A percentile compares a stretch with the other conserved stretches of the same genome.
phyloP scores from a whole-genome alignment of 2,888 invertebrate species.

The Agrenia bidenticulata region DNA sequence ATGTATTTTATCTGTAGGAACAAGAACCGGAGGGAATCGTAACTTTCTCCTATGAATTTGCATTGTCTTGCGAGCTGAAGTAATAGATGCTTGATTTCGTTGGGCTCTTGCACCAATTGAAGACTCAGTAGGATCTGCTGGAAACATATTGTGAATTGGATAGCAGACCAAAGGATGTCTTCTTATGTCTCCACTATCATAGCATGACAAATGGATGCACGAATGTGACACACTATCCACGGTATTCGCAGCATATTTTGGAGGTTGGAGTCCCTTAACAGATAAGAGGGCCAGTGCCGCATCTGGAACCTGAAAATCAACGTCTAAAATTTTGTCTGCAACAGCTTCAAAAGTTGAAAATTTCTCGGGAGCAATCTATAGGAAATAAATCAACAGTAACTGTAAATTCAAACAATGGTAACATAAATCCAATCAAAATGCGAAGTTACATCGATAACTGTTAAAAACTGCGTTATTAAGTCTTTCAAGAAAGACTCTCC shows the following conservation, averaged over 20 bases:
- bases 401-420: too few species aligned
- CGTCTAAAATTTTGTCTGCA: conserved; percentile 19
- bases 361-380: conserved; percentile 56
- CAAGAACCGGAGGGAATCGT: conserved; percentile 54
- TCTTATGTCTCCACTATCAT: conserved; percentile 24
- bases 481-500: not conserved
- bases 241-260: conserved; percentile 1
- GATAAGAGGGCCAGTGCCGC: conserved; percentile 23
- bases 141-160: conserved; percentile 24
- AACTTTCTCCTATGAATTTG: conserved; percentile 14
- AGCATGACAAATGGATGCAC: conserved; percentile 30
- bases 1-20: conserved; percentile 55
- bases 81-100: not conserved
- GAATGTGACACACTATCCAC: conserved; percentile 26
- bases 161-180: conserved; percentile 31
- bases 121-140: conserved; percentile 10
- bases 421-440: too few species aligned
- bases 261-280: conserved; percentile 22
- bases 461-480: not conserved
- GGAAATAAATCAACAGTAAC: too few species aligned
- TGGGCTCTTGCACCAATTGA: not conserved
- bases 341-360: conserved; percentile 55
- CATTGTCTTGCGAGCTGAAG: conserved; percentile 17
- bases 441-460: not conserved
- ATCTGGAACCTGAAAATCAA: conserved; percentile 20